Conservation (phyloP, 2,113 vertebrate species). For the Sturnus vulgaris region DNA sequence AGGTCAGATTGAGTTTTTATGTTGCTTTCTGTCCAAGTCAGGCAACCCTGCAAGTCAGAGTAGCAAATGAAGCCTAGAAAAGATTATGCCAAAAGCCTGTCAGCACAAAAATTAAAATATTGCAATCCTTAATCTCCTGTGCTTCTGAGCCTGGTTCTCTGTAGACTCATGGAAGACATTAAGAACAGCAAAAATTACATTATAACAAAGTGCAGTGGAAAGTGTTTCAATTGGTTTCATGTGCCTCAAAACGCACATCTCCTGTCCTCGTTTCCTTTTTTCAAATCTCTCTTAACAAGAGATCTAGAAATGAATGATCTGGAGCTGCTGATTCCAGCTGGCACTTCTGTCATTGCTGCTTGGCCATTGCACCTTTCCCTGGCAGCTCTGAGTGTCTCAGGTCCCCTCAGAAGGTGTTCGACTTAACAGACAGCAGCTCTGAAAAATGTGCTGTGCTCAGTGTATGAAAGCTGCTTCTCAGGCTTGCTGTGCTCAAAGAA, state of each 20-base stretch:
- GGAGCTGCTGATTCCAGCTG: background rate
- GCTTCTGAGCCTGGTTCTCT: background rate
- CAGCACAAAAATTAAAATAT: background rate
- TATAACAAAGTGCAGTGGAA: background rate
- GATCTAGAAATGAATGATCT: background rate
- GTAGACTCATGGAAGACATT: background rate
- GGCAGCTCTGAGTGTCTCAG: background rate
- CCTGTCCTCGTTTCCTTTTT: background rate
- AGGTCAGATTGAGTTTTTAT: background rate
- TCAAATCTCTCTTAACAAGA: background rate
- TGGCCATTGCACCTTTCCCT: background rate
- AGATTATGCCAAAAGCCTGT: slow-evolving; percentile 10
- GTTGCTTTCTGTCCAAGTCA: background rate
- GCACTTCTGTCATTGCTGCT: background rate
- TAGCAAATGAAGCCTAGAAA: background rate
- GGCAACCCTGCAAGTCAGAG: background rate
- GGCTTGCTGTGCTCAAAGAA: background rate
- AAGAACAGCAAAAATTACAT: background rate
- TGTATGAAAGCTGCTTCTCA: background rate
- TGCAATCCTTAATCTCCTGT: background rate
- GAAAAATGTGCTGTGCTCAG: background rate
- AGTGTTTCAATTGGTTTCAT: background rate
- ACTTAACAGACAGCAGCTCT: background rate
- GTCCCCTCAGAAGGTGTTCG: background rate
- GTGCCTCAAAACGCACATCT: background rate